Conservation (phyloP, 2,888 invertebrate genomes). For the Parelbella ahira region DNA sequence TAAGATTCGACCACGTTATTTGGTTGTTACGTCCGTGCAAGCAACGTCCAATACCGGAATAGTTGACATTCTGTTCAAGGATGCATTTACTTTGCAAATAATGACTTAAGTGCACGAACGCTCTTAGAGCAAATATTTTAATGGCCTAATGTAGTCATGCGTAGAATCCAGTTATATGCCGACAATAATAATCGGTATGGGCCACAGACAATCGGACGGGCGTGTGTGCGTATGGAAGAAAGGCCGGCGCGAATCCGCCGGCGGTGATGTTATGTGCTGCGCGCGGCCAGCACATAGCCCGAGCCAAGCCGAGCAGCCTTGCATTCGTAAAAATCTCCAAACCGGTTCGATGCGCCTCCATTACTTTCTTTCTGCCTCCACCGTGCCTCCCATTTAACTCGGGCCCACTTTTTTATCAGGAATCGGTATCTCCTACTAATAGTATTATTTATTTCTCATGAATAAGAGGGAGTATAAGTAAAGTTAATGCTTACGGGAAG, state of each 20-base stretch:
- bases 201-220: constrained; percentile 37
- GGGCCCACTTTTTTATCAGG: constrained; percentile 80
- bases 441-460: constrained; percentile 81
- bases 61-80: constrained; percentile 50
- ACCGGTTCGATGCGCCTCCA: constrained; percentile 80
- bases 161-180: constrained; percentile 63
- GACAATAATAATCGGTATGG: constrained; percentile 56
- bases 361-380: constrained; percentile 80
- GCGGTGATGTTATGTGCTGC: constrained; percentile 69
- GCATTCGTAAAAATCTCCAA: constrained; percentile 80
- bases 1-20: not conserved
- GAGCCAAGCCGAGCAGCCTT: constrained; percentile 66
- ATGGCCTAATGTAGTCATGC: constrained; percentile 55
- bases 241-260: constrained; percentile 73
- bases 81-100: constrained; percentile 54
- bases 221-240: constrained; percentile 58
- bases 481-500: constrained; percentile 74
- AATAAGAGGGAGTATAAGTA: constrained; percentile 76
- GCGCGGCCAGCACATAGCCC: constrained; percentile 67
- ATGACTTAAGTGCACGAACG: constrained; percentile 46
- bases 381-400: constrained; percentile 79
- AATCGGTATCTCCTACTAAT: constrained; percentile 80
- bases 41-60: constrained; percentile 58
- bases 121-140: constrained; percentile 61
- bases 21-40: constrained; percentile 29